Conservation (phyloP, 1,140 invertebrate species). For the Platyscapa corneri region DNA sequence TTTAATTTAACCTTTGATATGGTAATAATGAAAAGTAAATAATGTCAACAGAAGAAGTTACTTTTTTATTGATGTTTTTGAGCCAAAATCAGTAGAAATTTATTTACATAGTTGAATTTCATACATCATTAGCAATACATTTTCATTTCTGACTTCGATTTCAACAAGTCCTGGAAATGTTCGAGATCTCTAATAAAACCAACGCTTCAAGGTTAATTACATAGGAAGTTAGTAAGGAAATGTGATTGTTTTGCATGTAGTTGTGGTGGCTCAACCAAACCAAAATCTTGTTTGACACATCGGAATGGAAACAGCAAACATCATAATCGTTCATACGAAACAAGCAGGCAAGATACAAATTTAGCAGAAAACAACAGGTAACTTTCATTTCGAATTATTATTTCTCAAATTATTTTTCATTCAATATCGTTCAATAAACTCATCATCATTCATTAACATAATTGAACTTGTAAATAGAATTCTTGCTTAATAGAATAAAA, state of each 20-base stretch:
- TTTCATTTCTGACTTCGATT: slow-evolving; percentile 50
- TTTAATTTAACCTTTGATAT: not conserved
- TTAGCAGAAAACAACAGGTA: slow-evolving; percentile 76
- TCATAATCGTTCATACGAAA: slow-evolving; percentile 74
- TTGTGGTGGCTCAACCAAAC: slow-evolving; percentile 81
- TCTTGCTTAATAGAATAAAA: slow-evolving; percentile 34
- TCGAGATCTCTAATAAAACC: slow-evolving; percentile 46
- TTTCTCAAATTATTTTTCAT: slow-evolving; percentile 61
- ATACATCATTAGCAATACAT: slow-evolving; percentile 51
- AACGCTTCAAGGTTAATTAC: slow-evolving; percentile 47
- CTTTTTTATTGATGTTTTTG: slow-evolving; percentile 31
- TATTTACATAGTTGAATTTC: slow-evolving; percentile 54
- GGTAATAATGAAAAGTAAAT: slow-evolving; percentile 9
- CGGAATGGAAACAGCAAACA: slow-evolving; percentile 76
- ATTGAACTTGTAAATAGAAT: slow-evolving; percentile 47
- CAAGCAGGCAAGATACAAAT: slow-evolving; percentile 73
- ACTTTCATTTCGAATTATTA: slow-evolving; percentile 58
- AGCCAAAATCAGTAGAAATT: slow-evolving; percentile 48
- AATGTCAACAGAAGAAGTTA: not conserved
- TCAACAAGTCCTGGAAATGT: slow-evolving; percentile 45
- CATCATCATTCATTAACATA: slow-evolving; percentile 46
- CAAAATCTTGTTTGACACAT: slow-evolving; percentile 86
- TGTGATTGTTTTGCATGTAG: slow-evolving; percentile 77
- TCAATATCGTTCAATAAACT: slow-evolving; percentile 46
- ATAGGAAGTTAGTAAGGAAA: slow-evolving; percentile 68